Evolutionary conservation across 2,888 invertebrate species (phyloP).

Genomic region (Steinernema carpocapsae): DNA sequence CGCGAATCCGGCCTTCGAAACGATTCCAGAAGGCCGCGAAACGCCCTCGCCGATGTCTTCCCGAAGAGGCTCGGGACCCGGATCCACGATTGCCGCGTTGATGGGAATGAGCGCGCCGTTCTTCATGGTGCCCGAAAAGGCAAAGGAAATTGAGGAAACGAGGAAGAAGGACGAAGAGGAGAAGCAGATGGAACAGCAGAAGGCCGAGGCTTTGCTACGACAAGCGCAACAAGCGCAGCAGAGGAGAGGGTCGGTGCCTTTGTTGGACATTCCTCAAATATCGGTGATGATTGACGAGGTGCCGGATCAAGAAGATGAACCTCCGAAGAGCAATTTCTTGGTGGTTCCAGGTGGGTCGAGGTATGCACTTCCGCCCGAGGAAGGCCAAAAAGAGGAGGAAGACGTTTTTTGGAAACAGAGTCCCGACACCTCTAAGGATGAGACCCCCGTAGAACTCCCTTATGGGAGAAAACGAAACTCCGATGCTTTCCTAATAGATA

Average conservation of each 20-base stretch:
- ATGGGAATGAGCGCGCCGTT: slow-evolving; percentile 10
- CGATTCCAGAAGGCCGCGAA: slow-evolving; percentile 22
- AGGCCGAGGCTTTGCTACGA: too few species aligned
- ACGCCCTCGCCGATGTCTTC: slow-evolving; percentile 9
- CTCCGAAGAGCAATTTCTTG: background rate
- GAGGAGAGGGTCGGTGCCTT: background rate
- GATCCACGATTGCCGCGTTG: background rate
- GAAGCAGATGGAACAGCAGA: too few species aligned
- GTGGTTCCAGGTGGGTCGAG: background rate
- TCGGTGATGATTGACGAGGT: slow-evolving; percentile 3
- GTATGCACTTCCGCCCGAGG: background rate
- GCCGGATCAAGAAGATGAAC: background rate
- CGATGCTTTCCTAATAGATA: background rate
- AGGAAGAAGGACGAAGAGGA: background rate
- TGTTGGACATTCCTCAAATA: background rate
- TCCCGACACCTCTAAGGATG: background rate
- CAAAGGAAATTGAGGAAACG: background rate
- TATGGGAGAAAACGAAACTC: background rate
- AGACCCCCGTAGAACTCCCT: background rate
- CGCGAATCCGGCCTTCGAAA: slow-evolving; percentile 25
- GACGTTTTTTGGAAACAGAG: background rate
- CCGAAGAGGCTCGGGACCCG: background rate
- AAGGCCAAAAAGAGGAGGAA: background rate
- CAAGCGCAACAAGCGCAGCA: background rate
- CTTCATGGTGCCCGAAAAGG: background rate